These are phyloP conservation scores for Drosophila conformis DNA, from an alignment of 2,888 invertebrate species.

Conservation along the genomic window DNA sequence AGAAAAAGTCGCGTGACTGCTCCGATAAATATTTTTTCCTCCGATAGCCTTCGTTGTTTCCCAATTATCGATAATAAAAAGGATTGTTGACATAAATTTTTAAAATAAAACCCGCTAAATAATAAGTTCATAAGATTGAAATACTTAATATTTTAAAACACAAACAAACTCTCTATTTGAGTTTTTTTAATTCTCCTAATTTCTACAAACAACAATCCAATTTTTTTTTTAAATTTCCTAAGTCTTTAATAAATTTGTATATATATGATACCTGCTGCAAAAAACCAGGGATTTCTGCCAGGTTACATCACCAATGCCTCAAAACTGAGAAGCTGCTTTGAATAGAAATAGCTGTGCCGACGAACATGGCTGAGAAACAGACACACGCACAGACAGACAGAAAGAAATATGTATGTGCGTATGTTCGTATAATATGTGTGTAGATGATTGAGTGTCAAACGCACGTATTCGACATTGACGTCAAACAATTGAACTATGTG, in stretches of 20 bases:
- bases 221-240: not conserved
- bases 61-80: not conserved
- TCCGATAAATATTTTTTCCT: not conserved
- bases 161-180: not conserved
- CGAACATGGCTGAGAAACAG: slow-evolving; percentile 9
- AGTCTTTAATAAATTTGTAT: not conserved
- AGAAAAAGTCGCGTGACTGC: not conserved
- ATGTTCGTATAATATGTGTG: not conserved
- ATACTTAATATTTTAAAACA: not conserved
- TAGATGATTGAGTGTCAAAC: slow-evolving; percentile 16
- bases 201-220: not conserved
- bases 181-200: not conserved
- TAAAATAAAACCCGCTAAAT: not conserved
- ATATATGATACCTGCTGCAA: not conserved
- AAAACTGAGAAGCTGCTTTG: slow-evolving; percentile 9
- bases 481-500: slow-evolving; percentile 16
- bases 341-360: slow-evolving; percentile 7
- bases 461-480: slow-evolving; percentile 19
- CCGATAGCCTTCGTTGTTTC: not conserved
- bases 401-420: not conserved
- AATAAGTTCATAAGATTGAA: not conserved
- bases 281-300: slow-evolving; percentile 12
- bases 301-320: slow-evolving; percentile 15
- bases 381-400: not conserved
- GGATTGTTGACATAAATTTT: not conserved